Base-by-base conservation (phyloP, 1,140 invertebrate species). In the Ceratina australensis region DNA sequence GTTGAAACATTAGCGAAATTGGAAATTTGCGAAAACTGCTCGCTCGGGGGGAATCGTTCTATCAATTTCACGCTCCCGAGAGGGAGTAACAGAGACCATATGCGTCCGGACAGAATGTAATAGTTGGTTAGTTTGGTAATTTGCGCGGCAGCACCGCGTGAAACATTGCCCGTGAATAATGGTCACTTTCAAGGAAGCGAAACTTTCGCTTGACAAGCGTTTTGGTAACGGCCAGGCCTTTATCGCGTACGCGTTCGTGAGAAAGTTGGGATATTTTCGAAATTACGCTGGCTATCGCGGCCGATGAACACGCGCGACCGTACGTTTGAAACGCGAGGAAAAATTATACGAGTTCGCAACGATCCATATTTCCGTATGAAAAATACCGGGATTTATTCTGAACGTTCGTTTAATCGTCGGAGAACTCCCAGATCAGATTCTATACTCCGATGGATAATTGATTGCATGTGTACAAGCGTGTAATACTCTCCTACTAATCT, bases 401-500 rank as follows among this genome's bases (percentile, higher is more conserved):
- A n/a, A n/a, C n/a, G n/a, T n/a, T n/a, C n/a, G 2, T 49, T 26
- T 61, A 20, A 22, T 4, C 18, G 0, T 7, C n/a, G 33, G 10
- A 7, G 33, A 42, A 42, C 10, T 42, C 10, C 33, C 15, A 26
- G 2, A 72, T 26, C 12, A 15, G 28, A 33, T 52, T 24, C 59
- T 63, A 15, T n/a, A 8, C 15, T 22, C 20, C 3, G 8, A 18
- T 18, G 50, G 7, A 57, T 15, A 49, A 42, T 50, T 26, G 42
- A 60, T 61, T 7, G 22, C 16, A 13, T 13, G 5, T n/a, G 3
- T 33, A 2, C 13, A 20, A 33, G n/a, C 33, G 33, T 42, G 33
- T 20, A 72, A 42, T 63, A 50, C 28, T n/a, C 65, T 54, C 7
- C 7, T 10, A 26, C 42, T 72, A 63, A 72, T 63, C 59, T 63